These are phyloP conservation scores for Scaptomyza caliginosa DNA, from an alignment of 2,888 invertebrate species.

Conservation along the genomic window DNA sequence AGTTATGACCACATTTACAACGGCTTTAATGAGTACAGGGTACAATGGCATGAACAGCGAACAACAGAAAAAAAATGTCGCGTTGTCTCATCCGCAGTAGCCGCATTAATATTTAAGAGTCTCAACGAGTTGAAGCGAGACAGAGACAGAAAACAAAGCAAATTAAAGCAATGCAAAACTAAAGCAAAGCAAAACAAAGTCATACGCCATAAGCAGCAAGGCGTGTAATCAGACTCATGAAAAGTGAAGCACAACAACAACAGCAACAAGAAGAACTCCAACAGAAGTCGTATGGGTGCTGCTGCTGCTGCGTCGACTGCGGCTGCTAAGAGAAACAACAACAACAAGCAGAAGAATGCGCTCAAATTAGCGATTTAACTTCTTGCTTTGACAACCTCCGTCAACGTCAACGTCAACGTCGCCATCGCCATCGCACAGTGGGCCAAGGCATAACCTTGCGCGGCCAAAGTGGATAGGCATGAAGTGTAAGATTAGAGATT, in stretches of 20 bases:
- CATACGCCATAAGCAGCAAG: conserved; percentile 58
- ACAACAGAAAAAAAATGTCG: conserved; percentile 18
- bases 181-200: conserved; percentile 38
- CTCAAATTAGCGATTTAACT: conserved; percentile 46
- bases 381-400: conserved; percentile 41
- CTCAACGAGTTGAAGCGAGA: conserved; percentile 12
- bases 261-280: conserved; percentile 9
- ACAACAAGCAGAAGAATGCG: conserved; percentile 25
- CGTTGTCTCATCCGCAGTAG: conserved; percentile 32
- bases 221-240: conserved; percentile 65
- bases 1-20: background rate
- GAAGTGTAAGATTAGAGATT: conserved; percentile 29
- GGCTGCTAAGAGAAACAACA: background rate
- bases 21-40: background rate
- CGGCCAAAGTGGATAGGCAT: conserved; percentile 15
- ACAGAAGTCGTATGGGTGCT: conserved; percentile 53
- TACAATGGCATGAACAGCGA: conserved; percentile 50
- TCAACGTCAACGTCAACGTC: background rate
- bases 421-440: conserved; percentile 44
- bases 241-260: conserved; percentile 44
- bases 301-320: conserved; percentile 13
- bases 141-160: conserved; percentile 32
- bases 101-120: conserved; percentile 56
- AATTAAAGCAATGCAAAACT: conserved; percentile 30
- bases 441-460: conserved; percentile 56